Percentiles rank a stretch among this genome's conserved stretches.
Conservation (phyloP, 2,888 invertebrate genomes). For the Germaria angustata region DNA sequence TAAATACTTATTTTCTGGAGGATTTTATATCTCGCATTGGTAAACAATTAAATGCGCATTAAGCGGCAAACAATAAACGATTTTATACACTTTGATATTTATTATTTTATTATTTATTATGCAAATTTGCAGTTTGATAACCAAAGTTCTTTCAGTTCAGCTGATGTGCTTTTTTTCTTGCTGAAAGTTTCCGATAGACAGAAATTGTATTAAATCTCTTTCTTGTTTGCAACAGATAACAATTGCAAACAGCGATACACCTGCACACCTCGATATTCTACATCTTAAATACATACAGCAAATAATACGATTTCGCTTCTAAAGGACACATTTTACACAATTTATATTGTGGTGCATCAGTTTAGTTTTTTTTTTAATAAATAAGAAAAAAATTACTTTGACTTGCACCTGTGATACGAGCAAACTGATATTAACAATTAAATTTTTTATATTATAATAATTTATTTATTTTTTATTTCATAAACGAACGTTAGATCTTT, state of each 20-base stretch:
- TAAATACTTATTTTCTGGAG: too few relatives aligned
- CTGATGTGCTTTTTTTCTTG: neutral
- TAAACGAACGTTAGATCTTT: too few relatives aligned
- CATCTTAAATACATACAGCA: neutral
- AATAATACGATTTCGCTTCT: neutral
- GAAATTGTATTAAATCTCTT: neutral
- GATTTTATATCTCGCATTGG: too few relatives aligned
- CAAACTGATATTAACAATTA: too few relatives aligned
- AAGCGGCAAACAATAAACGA: constrained; percentile 48
- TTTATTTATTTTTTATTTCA: too few relatives aligned
- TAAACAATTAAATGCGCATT: constrained; percentile 55
- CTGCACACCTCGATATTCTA: too few relatives aligned
- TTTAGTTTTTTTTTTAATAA: too few relatives aligned
- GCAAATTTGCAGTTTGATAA: constrained; percentile 45
- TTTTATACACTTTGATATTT: constrained; percentile 18
- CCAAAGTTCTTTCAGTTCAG: neutral
- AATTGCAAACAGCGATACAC: neutral
- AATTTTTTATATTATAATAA: too few relatives aligned
- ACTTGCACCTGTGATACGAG: too few relatives aligned
- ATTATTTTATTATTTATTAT: too few relatives aligned
- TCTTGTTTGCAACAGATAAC: constrained; percentile 19
- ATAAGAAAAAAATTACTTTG: too few relatives aligned
- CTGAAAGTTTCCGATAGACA: neutral
- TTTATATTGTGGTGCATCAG: too few relatives aligned
- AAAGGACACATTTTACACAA: neutral